Conservation (phyloP, 2,113 vertebrate species). For the Phaethornis superciliosus region DNA sequence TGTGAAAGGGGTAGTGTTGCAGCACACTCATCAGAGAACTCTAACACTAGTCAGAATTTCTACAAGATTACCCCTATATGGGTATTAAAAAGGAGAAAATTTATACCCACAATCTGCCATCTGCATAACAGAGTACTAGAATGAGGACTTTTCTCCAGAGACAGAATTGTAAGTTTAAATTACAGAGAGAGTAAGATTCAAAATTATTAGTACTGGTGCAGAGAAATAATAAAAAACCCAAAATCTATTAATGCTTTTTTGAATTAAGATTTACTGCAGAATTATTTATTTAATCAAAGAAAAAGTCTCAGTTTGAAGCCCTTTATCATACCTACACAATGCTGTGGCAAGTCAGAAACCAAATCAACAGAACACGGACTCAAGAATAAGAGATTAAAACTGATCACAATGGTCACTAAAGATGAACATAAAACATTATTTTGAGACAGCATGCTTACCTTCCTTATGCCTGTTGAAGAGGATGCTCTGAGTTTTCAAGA, state of each 20-base stretch:
- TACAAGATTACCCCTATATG: background rate
- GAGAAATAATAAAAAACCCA: background rate
- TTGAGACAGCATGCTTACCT: conserved; percentile 72
- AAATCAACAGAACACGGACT: background rate
- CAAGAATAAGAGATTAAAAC: background rate
- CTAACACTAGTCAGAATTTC: background rate
- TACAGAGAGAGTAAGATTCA: background rate
- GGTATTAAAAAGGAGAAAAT: background rate
- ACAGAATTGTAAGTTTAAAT: background rate
- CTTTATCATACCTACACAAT: background rate
- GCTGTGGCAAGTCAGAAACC: background rate
- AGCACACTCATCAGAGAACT: background rate
- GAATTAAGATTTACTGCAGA: background rate
- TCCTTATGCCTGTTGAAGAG: conserved; percentile 95
- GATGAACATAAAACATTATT: background rate
- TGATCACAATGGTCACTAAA: rapidly evolving
- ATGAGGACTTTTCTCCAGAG: background rate
- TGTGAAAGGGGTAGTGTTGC: background rate
- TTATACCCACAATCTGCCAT: background rate
- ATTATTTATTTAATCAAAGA: background rate
- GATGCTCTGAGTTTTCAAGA: conserved; percentile 97
- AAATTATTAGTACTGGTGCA: background rate
- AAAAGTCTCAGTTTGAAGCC: background rate
- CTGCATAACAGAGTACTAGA: background rate
- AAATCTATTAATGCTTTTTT: background rate